These are phyloP conservation scores for Cyanoderma ruficeps DNA, from an alignment of 2,113 vertebrate genomes.

Conservation along the genomic window DNA sequence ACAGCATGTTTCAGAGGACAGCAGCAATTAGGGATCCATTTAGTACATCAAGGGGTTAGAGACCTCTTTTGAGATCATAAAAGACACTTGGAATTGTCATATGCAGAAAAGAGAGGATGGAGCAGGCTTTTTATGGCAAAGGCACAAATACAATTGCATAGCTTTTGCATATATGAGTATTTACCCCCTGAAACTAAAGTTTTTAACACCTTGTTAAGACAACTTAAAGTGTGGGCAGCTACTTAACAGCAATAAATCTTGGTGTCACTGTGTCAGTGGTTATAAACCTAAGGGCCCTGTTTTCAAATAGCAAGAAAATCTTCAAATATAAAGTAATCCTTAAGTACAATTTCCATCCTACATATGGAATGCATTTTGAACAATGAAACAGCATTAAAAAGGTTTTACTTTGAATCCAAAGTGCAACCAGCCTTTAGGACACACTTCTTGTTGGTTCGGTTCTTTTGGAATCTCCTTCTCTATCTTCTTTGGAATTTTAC, in stretches of 20 bases:
- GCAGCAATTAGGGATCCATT: slow-evolving; percentile 11
- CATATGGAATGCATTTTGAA: background rate
- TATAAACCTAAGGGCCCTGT: background rate
- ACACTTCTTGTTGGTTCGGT: slow-evolving; percentile 77
- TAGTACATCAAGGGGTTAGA: background rate
- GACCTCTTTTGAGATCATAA: slow-evolving; percentile 3
- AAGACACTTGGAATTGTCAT: background rate
- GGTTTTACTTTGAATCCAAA: slow-evolving; percentile 87
- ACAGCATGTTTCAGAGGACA: background rate
- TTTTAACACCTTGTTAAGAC: background rate
- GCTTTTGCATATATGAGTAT: background rate
- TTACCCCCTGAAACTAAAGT: background rate
- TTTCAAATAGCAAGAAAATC: background rate
- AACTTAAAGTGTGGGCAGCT: background rate
- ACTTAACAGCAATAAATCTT: background rate
- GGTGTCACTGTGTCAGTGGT: background rate
- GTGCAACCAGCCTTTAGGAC: slow-evolving; percentile 91
- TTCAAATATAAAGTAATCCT: background rate
- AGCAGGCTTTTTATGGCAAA: background rate
- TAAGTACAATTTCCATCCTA: background rate
- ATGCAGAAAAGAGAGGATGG: background rate
- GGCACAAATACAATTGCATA: background rate
- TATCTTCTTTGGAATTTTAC: slow-evolving; percentile 76
- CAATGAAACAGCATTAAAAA: background rate
- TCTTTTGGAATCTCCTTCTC: slow-evolving; percentile 78